A percentile compares a stretch with the other conserved stretches of the same genome.
These are phyloP conservation scores for Holothuria glaberrima DNA, from an alignment of 35 echinoderm and acorn worm genomes.

Conservation along the genomic window DNA sequence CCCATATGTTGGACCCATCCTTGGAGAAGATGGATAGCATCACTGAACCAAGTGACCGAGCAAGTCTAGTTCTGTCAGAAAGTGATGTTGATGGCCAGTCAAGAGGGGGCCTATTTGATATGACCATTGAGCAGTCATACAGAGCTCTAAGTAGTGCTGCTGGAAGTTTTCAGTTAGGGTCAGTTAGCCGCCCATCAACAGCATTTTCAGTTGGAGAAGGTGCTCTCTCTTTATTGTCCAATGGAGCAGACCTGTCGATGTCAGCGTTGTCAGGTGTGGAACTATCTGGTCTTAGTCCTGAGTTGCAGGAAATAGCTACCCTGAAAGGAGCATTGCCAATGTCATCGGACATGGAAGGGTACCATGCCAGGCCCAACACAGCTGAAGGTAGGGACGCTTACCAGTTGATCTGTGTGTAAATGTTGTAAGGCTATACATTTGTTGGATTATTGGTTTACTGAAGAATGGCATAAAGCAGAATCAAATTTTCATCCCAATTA, in stretches of 20 bases:
- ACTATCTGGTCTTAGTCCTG: not conserved
- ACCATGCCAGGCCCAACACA: slow-evolving; percentile 78
- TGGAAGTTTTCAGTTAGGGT: not conserved
- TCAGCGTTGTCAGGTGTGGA: not conserved
- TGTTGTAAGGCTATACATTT: no score
- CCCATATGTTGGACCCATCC: not conserved
- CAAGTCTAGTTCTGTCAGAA: slow-evolving; percentile 25
- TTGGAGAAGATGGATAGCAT: slow-evolving; percentile 11
- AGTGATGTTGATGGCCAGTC: not conserved
- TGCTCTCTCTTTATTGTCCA: not conserved
- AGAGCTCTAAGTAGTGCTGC: not conserved
- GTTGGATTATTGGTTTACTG: no score
- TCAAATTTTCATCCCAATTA: no score
- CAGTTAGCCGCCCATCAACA: not conserved
- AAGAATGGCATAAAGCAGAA: no score
- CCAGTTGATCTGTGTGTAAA: no score
- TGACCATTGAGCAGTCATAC: not conserved
- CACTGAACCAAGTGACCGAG: slow-evolving; percentile 32
- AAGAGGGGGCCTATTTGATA: not conserved
- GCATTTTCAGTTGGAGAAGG: not conserved
- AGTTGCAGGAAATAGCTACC: not conserved
- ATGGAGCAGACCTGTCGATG: not conserved
- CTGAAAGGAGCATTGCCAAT: slow-evolving; percentile 33
- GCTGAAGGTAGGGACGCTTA: slow-evolving; percentile 67
- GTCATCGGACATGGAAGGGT: slow-evolving; percentile 51